Evolutionary conservation across 2,888 invertebrate species (phyloP), one percentile per base, ranked within the genome.

Genomic region (Muscina levida): DNA sequence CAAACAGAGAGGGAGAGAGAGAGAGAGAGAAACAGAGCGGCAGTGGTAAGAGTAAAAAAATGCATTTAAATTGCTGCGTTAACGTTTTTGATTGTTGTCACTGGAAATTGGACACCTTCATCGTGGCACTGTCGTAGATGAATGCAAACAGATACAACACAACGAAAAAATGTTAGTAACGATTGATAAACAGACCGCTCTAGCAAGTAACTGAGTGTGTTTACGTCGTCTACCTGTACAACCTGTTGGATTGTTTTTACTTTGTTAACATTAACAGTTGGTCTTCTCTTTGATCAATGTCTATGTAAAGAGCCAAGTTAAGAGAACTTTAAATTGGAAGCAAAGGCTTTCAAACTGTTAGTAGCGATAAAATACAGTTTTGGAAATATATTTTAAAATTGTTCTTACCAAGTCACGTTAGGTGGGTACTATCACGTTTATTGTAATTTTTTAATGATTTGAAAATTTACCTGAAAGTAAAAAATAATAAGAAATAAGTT

Each of bases 351-450:
- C 26, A 42, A 77, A 67, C 70, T 76, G n/a, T 70, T 39, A 62
- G 48, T 68, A 59, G 13, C 24, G 2, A 44, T 13, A 44, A 44
- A 31, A 3, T 31, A 31, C 31, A 31, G 3, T 31, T 31, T 31
- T 31, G n/a, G 4, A 31, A 31, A 8, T 31, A n/a, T n/a, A n/a
- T 57, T 44, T 75, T 72, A 8, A 15, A 57, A 53, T 46, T 51
- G 66, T 74, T 81, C 80, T 77, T 81, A 81, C 80, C 77, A 73
- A 74, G 77, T 73, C 76, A 79, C 79, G 79, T 76, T 1, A 19
- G 44, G 44, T 53, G 22, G 53, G 22, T 42, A 11, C 19, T 17
- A 51, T 39, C 19, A 48, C 31, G 10, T 37, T 31, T 31, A 31
- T 31, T 8, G 31, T 31, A 71, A 24, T 24, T 11, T 11, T 24